Percentiles rank a stretch among this genome's conserved stretches.
These are phyloP conservation scores for Helicoverpa assulta DNA, from an alignment of 2,888 invertebrate species.

Conservation along the genomic window DNA sequence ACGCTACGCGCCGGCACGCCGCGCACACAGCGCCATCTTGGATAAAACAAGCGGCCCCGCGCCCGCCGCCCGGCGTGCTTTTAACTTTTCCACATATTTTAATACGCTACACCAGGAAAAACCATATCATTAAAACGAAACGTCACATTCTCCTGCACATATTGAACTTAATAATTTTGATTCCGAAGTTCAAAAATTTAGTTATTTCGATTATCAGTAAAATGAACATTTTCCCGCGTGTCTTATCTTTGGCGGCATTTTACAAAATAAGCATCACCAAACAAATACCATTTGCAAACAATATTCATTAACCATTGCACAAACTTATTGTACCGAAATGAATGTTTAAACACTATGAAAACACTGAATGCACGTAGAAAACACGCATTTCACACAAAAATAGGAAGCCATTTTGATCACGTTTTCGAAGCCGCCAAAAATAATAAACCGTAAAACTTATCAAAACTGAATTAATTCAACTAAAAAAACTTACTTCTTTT, in stretches of 20 bases:
- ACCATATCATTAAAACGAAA: conserved; percentile 49
- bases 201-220: conserved; percentile 49
- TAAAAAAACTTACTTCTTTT: conserved; percentile 91
- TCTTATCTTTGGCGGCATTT: conserved; percentile 74
- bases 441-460: conserved; percentile 64
- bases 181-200: conserved; percentile 19
- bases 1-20: conserved; percentile 87
- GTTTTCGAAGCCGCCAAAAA: conserved; percentile 87
- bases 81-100: conserved; percentile 62
- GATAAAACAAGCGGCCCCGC: conserved; percentile 76
- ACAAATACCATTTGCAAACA: conserved; percentile 67
- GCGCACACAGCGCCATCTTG: conserved; percentile 89
- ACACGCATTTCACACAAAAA: conserved; percentile 74
- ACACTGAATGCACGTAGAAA: conserved; percentile 63
- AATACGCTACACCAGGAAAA: conserved; percentile 62
- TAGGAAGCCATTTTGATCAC: conserved; percentile 91
- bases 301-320: conserved; percentile 26
- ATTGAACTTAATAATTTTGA: conserved; percentile 14
- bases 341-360: conserved; percentile 37
- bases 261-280: conserved; percentile 70
- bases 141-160: conserved; percentile 19
- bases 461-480: conserved; percentile 62
- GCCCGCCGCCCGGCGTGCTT: conserved; percentile 82
- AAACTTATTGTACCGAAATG: conserved; percentile 7
- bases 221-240: conserved; percentile 82